Evolutionary conservation across 2,113 vertebrate species (phyloP).

Genomic region (Odocoileus virginianus): DNA sequence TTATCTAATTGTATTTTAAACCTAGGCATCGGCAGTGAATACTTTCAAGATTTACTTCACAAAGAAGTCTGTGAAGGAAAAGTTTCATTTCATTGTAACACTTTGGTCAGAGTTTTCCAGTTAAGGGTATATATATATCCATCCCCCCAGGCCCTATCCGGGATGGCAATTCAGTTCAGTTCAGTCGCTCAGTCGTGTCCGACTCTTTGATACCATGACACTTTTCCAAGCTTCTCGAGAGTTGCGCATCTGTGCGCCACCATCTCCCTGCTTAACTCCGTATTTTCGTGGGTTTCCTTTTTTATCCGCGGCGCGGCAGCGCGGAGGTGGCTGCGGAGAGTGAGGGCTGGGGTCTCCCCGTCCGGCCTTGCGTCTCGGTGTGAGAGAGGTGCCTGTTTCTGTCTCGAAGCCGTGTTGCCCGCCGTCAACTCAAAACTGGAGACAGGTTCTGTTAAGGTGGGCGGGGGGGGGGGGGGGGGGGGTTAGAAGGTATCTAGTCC

Average conservation of each 20-base stretch:
- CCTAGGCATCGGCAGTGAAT: not conserved
- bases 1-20: constrained; percentile 27
- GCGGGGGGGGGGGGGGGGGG: not conserved
- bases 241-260: not conserved
- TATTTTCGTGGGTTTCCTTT: not conserved
- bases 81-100: not conserved
- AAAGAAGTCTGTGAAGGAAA: not conserved
- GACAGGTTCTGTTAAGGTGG: not conserved
- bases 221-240: not conserved
- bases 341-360: not conserved
- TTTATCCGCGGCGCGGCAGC: constrained; percentile 21
- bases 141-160: not conserved
- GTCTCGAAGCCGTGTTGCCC: not conserved
- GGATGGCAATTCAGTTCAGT: not conserved
- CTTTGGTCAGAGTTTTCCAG: not conserved
- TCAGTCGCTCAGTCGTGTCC: too few relatives aligned
- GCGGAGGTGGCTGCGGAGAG: not conserved
- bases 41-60: not conserved
- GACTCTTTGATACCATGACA: not conserved
- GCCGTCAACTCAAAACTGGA: not conserved
- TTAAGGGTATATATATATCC: not conserved
- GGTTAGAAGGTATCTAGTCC: not conserved
- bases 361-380: not conserved
- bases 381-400: not conserved
- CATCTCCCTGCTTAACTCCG: fast-evolving